Evolutionary conservation across 2,797 vertebrate species (phyloP), one percentile per base, ranked within the genome.

Genomic region (Clarias platycephalus): DNA sequence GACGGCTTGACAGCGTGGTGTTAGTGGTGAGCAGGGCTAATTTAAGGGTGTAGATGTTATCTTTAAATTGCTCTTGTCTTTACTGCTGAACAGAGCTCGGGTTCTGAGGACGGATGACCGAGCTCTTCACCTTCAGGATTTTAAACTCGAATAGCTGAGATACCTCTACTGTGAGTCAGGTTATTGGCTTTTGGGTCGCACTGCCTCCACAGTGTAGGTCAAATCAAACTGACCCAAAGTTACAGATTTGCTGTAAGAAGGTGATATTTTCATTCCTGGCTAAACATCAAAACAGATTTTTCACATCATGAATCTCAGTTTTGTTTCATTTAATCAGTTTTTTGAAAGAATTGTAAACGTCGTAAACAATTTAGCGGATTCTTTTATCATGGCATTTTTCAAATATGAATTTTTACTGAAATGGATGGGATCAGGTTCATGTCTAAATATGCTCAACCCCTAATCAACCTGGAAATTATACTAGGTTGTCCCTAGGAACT

Each of bases 51-150:
- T 28, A 82, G 79, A 82, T 87, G 72, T 9, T 84, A 84, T 87
- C 78, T 82, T 78, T 81, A 71, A 84, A 84, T 87, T 87, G 86
- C 79, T 87, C 13, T 70, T 84, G 62, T 81, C 64, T 68, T 5
- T 58, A n/a, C 79, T 58, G 72, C 31, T 49, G 37, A 37, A 62
- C 31, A 24, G 66, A 74, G 53, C 44, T 62, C 20, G 24, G 31
- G 57, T 40, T 67, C n/a, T 71, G 34, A 62, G 26, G 53, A 77
- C 22, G 18, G 26, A 77, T 57, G 24, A 68, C 62, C 37, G 34
- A 66, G 58, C 64, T 31, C 74, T 71, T 63, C 78, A 76, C 55
- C 64, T 55, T 53, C 70, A 76, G 70, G 70, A 74, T 55, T 7
- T 20, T 1, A 60, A 77, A 55, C 34, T 34, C 57, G 20, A 15